phyloP scores from a whole-genome alignment of 2,888 invertebrate species.

The Rhyacophila evoluta region DNA sequence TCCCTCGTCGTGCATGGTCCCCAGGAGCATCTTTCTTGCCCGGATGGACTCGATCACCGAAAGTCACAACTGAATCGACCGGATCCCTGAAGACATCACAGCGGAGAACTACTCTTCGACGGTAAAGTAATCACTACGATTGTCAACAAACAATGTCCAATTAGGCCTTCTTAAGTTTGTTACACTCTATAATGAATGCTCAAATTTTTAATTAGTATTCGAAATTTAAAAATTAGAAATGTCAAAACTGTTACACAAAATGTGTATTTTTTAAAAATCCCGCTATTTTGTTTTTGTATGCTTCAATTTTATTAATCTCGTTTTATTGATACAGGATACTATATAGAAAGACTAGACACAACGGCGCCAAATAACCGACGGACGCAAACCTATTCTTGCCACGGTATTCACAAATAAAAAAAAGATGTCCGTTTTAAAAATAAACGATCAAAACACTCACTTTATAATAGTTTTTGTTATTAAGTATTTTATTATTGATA shows the following conservation, averaged over 20 bases:
- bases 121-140: too few relatives aligned
- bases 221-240: too few relatives aligned
- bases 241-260: too few relatives aligned
- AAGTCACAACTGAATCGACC: slow-evolving; percentile 14
- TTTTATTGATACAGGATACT: too few relatives aligned
- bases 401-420: background rate
- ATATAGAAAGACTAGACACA: background rate
- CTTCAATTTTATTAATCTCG: too few relatives aligned
- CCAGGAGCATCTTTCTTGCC: slow-evolving; percentile 64
- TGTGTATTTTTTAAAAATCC: too few relatives aligned
- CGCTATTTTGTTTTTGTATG: too few relatives aligned
- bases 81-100: slow-evolving; percentile 1
- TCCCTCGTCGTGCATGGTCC: slow-evolving; percentile 60
- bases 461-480: background rate
- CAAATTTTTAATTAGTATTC: too few relatives aligned
- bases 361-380: background rate
- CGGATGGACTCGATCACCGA: slow-evolving; percentile 22
- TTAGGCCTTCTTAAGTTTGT: too few relatives aligned
- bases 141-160: background rate
- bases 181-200: too few relatives aligned
- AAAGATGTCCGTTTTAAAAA: background rate
- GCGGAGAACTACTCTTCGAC: background rate
- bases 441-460: background rate
- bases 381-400: background rate
- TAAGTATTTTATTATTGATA: background rate